These are phyloP conservation scores for Lordiphosa mommai DNA, from an alignment of 1,140 invertebrate genomes.

Conservation along the genomic window DNA sequence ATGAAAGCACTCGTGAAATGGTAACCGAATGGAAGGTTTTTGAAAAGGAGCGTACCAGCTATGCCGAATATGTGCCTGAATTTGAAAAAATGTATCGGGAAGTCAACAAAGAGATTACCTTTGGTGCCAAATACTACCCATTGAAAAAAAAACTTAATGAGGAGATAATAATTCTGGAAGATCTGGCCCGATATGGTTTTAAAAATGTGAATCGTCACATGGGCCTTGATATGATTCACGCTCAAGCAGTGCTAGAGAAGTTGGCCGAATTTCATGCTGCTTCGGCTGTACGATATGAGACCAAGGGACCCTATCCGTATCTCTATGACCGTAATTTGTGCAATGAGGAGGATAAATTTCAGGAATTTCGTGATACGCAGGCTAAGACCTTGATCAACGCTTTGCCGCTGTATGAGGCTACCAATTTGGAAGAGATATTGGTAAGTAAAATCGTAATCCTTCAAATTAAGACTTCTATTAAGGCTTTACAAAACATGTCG, in stretches of 20 bases:
- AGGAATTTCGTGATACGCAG: constrained; percentile 43
- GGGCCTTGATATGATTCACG: constrained; percentile 81
- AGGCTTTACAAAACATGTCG: too few relatives aligned
- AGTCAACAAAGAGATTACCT: constrained; percentile 40
- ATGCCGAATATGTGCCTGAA: constrained; percentile 44
- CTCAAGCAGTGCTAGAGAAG: constrained; percentile 80
- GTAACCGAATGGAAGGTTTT: constrained; percentile 58
- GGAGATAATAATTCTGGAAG: constrained; percentile 81
- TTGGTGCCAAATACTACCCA: constrained; percentile 45
- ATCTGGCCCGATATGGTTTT: constrained; percentile 81
- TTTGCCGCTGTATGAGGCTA: constrained; percentile 24
- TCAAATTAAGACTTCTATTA: too few relatives aligned
- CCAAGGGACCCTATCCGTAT: constrained; percentile 37
- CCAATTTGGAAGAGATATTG: constrained; percentile 19
- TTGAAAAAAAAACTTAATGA: constrained; percentile 1
- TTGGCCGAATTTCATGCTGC: constrained; percentile 82
- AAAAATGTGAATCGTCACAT: constrained; percentile 80
- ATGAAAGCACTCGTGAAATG: constrained; percentile 18
- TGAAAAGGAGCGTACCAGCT: constrained; percentile 53
- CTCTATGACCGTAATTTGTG: constrained; percentile 43
- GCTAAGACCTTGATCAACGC: constrained; percentile 18
- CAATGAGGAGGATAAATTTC: constrained; percentile 36
- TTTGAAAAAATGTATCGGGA: constrained; percentile 66
- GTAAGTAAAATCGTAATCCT: too few relatives aligned
- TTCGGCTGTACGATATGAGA: constrained; percentile 71